These are phyloP conservation scores for Trissolcus basalis DNA, from an alignment of 1,140 invertebrate genomes.

Conservation along the genomic window DNA sequence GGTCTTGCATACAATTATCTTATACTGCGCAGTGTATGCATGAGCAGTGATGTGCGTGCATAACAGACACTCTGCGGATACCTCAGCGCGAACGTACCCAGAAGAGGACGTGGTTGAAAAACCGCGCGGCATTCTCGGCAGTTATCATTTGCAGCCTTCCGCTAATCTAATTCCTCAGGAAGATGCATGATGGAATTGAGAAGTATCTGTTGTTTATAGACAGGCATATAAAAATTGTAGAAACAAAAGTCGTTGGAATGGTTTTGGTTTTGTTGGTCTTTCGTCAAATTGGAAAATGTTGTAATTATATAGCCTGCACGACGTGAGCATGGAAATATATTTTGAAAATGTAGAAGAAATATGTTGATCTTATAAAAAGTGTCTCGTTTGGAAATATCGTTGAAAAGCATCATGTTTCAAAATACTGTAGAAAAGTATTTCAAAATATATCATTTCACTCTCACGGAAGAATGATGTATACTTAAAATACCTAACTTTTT, in stretches of 20 bases:
- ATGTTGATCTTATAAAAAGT: no score
- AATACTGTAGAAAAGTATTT: no score
- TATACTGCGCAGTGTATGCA: constrained; percentile 31
- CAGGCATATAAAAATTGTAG: constrained; percentile 63
- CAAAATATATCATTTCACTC: no score
- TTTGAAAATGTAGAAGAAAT: no score
- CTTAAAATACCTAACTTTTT: no score
- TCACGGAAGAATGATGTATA: no score
- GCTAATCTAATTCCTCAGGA: constrained; percentile 63
- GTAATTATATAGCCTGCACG: no score
- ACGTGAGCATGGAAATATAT: no score
- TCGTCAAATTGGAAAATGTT: no score
- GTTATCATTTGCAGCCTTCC: constrained; percentile 61
- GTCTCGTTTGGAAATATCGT: no score
- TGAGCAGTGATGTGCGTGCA: constrained; percentile 41
- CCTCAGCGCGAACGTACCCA: constrained; percentile 50
- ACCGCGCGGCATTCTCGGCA: constrained; percentile 46
- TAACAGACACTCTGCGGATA: constrained; percentile 50
- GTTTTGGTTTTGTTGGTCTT: constrained; percentile 16
- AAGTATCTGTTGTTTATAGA: constrained; percentile 63
- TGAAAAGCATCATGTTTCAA: no score
- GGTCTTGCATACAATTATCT: constrained; percentile 52
- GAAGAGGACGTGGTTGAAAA: constrained; percentile 59
- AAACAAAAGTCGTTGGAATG: constrained; percentile 51
- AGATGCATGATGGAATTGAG: constrained; percentile 67